A percentile compares a stretch with the other conserved stretches of the same genome.
These are phyloP conservation scores for Biston betularia DNA, from an alignment of 2,888 invertebrate genomes.

Conservation along the genomic window DNA sequence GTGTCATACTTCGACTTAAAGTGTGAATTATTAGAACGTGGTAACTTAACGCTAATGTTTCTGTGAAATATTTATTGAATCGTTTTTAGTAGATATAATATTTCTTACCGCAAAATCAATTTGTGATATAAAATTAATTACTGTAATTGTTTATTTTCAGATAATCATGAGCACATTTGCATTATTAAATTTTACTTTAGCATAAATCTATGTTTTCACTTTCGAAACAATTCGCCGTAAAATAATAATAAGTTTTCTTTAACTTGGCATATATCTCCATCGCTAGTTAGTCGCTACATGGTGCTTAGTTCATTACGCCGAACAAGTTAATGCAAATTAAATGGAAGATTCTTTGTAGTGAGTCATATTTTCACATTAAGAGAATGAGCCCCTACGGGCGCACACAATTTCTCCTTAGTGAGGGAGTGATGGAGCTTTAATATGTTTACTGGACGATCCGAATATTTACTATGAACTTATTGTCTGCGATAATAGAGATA, in stretches of 20 bases:
- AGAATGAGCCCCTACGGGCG: conserved; percentile 67
- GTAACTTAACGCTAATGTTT: conserved; percentile 34
- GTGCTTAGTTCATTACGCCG: conserved; percentile 53
- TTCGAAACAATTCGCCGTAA: conserved; percentile 7
- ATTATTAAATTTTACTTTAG: conserved; percentile 1
- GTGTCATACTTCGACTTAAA: conserved; percentile 49
- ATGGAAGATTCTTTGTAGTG: conserved; percentile 69
- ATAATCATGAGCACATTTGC: background rate
- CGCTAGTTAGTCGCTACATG: conserved; percentile 40
- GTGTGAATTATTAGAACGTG: conserved; percentile 45
- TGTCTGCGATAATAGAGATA: too few species aligned
- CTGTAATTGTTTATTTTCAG: background rate
- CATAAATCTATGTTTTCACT: conserved; percentile 8
- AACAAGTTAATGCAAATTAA: conserved; percentile 71
- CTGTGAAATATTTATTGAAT: conserved; percentile 29
- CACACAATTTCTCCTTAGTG: conserved; percentile 73
- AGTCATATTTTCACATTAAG: conserved; percentile 80
- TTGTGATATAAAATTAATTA: background rate
- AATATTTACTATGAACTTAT: too few species aligned
- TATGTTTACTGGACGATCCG: conserved; percentile 13
- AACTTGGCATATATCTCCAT: conserved; percentile 38
- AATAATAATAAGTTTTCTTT: conserved; percentile 19
- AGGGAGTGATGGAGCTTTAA: conserved; percentile 41
- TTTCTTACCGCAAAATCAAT: background rate
- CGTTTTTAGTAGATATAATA: background rate